Evolutionary conservation across 2,888 invertebrate genomes (phyloP).

Genomic region (Idaea dimidiata): DNA sequence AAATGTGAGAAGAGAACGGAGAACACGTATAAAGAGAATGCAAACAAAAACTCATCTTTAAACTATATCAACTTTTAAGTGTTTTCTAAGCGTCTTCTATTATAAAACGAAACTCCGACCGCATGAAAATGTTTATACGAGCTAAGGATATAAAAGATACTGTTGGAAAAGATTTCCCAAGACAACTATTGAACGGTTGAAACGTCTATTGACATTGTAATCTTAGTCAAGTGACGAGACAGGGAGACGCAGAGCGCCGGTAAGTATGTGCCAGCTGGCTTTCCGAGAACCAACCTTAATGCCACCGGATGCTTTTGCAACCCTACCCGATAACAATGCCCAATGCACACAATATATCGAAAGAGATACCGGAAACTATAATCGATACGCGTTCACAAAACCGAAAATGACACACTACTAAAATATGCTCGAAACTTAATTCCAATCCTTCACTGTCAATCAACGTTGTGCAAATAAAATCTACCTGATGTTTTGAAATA

Average conservation of each 20-base stretch:
- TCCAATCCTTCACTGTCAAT: slow-evolving; percentile 34
- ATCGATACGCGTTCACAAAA: slow-evolving; percentile 61
- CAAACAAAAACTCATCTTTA: slow-evolving; percentile 33
- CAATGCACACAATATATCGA: slow-evolving; percentile 59
- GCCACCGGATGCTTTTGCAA: slow-evolving; percentile 47
- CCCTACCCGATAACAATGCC: slow-evolving; percentile 45
- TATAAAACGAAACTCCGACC: not conserved
- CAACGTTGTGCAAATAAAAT: slow-evolving; percentile 38
- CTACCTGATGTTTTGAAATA: slow-evolving; percentile 44
- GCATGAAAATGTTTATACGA: slow-evolving; percentile 19
- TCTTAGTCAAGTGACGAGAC: slow-evolving; percentile 50
- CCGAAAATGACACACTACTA: slow-evolving; percentile 50
- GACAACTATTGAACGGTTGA: slow-evolving; percentile 48
- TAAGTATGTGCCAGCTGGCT: slow-evolving; percentile 48
- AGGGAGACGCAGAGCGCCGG: slow-evolving; percentile 37
- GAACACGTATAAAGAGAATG: slow-evolving; percentile 30
- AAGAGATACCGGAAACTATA: slow-evolving; percentile 70
- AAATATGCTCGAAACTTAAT: slow-evolving; percentile 42
- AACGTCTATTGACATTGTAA: slow-evolving; percentile 66
- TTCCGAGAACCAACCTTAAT: slow-evolving; percentile 60
- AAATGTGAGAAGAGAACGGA: slow-evolving; percentile 23
- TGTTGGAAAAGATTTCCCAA: slow-evolving; percentile 41
- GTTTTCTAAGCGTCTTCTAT: not conserved
- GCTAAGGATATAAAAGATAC: slow-evolving; percentile 25
- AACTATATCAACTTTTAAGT: slow-evolving; percentile 19